Evolutionary conservation across 1,140 invertebrate genomes (phyloP).

Genomic region (Brachionus angularis): DNA sequence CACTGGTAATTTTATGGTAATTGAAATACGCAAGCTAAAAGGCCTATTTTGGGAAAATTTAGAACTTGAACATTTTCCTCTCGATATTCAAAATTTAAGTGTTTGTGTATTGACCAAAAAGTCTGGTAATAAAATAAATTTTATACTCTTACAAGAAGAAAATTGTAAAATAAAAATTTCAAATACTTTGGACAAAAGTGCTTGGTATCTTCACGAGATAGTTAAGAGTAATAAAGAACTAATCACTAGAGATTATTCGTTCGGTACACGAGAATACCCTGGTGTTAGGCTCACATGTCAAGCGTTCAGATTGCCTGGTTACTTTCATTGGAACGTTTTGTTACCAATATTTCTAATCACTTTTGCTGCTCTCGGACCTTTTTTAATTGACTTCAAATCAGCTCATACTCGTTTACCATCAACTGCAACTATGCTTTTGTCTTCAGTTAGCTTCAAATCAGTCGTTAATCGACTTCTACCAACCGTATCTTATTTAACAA

Average conservation of each 20-base stretch:
- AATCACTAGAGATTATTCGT: constrained; percentile 9
- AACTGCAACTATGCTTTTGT: constrained; percentile 38
- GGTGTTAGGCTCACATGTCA: constrained; percentile 15
- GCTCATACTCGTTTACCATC: constrained; percentile 12
- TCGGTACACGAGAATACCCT: background rate
- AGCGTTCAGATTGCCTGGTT: constrained; percentile 24
- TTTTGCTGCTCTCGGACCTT: constrained; percentile 34
- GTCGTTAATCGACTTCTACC: constrained; percentile 13
- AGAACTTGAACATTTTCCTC: constrained; percentile 35
- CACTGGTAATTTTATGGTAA: background rate
- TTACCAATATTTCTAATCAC: constrained; percentile 32
- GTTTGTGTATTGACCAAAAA: constrained; percentile 20
- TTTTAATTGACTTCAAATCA: constrained; percentile 39
- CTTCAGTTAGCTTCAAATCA: constrained; percentile 18
- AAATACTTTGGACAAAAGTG: constrained; percentile 30
- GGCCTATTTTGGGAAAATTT: constrained; percentile 44
- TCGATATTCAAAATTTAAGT: constrained; percentile 41
- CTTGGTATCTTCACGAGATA: constrained; percentile 38
- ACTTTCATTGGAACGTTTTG: constrained; percentile 37
- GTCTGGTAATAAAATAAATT: background rate
- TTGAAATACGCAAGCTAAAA: constrained; percentile 13
- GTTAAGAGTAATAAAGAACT: background rate
- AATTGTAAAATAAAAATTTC: background rate
- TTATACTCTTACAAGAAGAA: background rate
- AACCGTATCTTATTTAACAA: constrained; percentile 34